Evolutionary conservation across 2,888 invertebrate genomes (phyloP), one percentile per base, ranked within the genome.

Genomic region (Opisthograptis luteolata): DNA sequence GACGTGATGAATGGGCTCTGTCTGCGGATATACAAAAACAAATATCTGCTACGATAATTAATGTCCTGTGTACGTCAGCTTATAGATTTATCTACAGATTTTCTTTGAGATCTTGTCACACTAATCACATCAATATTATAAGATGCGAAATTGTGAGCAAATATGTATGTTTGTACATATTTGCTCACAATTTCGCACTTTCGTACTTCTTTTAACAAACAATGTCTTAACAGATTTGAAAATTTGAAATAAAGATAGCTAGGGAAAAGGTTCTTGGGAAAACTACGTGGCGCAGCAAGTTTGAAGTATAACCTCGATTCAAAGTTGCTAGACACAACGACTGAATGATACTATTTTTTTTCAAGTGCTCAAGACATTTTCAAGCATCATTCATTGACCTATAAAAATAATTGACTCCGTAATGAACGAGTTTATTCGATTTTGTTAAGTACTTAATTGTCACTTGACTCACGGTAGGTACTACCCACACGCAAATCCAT

Each of bases 381-480:
- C 17, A 3, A 5, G 3, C 2, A 17, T 17, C 4, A 17, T 4
- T 17, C n/a, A 22, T 22, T 22, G 22, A n/a, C 22, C 7, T 8
- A 22, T 6, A 22, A 8, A 22, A 22, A 2, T 6, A 22, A 22
- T 22, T 22, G 22, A 8, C 10, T 27, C 10, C 2, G 12, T 12
- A 27, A 27, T 22, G 22, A 31, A 37, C 24, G 30, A 36, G 30
- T 37, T 28, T 9, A 34, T 40, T 22, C 10, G 7, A 34, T 40
- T 40, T 47, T 20, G 24, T 24, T 41, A n/a, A n/a, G n/a, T n/a
- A n/a, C n/a, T n/a, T n/a, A 48, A 35, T 40, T 41, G 41, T 20
- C 9, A 42, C 48, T 48, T 37, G 48, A 48, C 47, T 32, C 25
- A 17, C 15, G 19, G 19, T 37, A 35, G 17, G 17, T 17, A 17